Evolutionary conservation across 1,140 invertebrate species (phyloP).

Genomic region (Ctenoplectra terminalis): DNA sequence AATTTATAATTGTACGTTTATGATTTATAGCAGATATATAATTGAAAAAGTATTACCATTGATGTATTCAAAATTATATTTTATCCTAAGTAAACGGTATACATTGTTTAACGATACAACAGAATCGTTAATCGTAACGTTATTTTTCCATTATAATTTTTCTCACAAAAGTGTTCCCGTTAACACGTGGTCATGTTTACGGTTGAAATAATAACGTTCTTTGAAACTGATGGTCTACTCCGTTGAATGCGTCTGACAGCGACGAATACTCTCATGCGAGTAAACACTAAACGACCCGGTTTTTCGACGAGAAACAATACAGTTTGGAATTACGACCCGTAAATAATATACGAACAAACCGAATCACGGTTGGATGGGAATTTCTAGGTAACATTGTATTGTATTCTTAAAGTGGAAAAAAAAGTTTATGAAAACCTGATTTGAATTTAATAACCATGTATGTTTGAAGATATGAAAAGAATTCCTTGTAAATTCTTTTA

Average conservation of each 20-base stretch:
- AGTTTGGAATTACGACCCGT: constrained; percentile 7
- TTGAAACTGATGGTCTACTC: not conserved
- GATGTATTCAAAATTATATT: not conserved
- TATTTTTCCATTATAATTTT: not conserved
- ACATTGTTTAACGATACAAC: not conserved
- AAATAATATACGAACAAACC: constrained; percentile 9
- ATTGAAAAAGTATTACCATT: not conserved
- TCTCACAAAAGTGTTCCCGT: not conserved
- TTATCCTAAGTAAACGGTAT: not conserved
- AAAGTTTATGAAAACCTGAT: not conserved
- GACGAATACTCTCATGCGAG: not conserved
- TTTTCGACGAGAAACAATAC: not conserved
- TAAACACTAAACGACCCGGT: not conserved
- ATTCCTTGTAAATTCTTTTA: too few relatives aligned
- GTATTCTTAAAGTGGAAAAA: not conserved
- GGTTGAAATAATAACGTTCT: constrained; percentile 17
- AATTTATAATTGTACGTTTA: too few relatives aligned
- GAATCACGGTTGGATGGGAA: not conserved
- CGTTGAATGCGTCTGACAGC: constrained; percentile 12
- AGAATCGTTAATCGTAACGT: not conserved
- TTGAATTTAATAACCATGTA: not conserved
- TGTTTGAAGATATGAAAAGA: too few relatives aligned
- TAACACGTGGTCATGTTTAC: not conserved
- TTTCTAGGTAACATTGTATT: not conserved
- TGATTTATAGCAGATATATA: not conserved